These are phyloP conservation scores for Erannis defoliaria DNA, from an alignment of 2,888 invertebrate species.

Conservation along the genomic window DNA sequence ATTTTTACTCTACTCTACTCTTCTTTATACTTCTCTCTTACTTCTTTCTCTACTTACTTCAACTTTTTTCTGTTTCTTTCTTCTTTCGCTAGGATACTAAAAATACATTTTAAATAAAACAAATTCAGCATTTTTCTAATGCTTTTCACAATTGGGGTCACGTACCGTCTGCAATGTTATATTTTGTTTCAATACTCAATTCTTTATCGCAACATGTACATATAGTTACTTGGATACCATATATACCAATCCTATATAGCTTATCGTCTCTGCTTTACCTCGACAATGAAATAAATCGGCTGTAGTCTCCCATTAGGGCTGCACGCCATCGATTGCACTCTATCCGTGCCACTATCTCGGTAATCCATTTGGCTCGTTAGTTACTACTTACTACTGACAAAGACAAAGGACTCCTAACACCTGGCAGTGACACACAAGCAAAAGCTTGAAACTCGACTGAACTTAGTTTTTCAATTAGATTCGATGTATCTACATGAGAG, in stretches of 20 bases:
- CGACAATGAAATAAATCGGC: constrained; percentile 1
- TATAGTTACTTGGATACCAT: too few species aligned
- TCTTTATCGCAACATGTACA: too few species aligned
- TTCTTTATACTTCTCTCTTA: too few species aligned
- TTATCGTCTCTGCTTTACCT: background rate
- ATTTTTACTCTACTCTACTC: too few species aligned
- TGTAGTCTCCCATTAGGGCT: constrained; percentile 6
- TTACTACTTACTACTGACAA: constrained; percentile 4
- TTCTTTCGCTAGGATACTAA: too few species aligned
- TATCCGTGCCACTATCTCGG: background rate
- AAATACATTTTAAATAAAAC: too few species aligned
- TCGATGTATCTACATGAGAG: background rate
- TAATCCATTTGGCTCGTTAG: constrained; percentile 17
- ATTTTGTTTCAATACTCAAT: too few species aligned
- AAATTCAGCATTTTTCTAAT: too few species aligned
- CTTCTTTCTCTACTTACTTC: too few species aligned
- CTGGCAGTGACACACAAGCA: background rate
- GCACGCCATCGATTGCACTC: constrained; percentile 11
- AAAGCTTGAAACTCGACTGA: background rate
- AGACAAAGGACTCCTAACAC: constrained; percentile 1
- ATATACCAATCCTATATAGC: background rate
- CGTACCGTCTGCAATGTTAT: too few species aligned
- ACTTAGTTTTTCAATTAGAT: background rate
- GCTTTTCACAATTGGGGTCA: too few species aligned
- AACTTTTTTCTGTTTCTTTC: too few species aligned